These are phyloP conservation scores for Tachina lurida DNA, from an alignment of 2,888 invertebrate genomes.

Conservation along the genomic window DNA sequence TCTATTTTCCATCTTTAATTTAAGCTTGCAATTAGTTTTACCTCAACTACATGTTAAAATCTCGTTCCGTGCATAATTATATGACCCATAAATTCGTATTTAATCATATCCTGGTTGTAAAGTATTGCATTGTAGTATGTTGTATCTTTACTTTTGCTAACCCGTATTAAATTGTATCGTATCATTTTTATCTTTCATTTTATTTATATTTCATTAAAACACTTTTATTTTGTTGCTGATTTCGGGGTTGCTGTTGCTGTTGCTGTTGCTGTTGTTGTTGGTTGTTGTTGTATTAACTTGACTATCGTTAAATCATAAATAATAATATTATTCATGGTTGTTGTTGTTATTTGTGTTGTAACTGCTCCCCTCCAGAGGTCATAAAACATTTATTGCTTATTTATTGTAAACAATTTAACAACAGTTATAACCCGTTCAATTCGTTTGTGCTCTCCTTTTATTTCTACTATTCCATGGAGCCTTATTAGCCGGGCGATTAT, in stretches of 20 bases:
- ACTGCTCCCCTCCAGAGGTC: conserved; percentile 62
- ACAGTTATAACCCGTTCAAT: conserved; percentile 77
- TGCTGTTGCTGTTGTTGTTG: conserved; percentile 11
- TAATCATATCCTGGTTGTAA: neutral
- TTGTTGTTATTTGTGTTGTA: conserved; percentile 37
- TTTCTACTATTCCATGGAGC: conserved; percentile 57
- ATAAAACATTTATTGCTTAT: conserved; percentile 83
- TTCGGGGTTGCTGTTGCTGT: neutral
- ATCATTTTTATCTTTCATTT: conserved; percentile 31
- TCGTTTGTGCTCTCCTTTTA: neutral
- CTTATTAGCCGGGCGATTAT: conserved; percentile 58
- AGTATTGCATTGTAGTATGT: neutral
- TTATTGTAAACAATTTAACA: conserved; percentile 81
- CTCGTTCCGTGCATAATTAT: neutral
- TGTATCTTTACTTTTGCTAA: conserved; percentile 4
- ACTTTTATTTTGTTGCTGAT: conserved; percentile 5
- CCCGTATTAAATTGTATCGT: conserved; percentile 16
- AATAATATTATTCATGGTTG: conserved; percentile 47
- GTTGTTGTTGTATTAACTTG: conserved; percentile 31
- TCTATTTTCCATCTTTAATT: too few species aligned
- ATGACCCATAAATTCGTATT: neutral
- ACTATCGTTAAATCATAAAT: conserved; percentile 64
- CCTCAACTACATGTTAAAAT: neutral
- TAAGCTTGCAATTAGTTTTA: too few species aligned
- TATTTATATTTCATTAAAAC: conserved; percentile 43